Conservation (phyloP, 1,140 invertebrate genomes). For the Adoxophyes honmai region DNA sequence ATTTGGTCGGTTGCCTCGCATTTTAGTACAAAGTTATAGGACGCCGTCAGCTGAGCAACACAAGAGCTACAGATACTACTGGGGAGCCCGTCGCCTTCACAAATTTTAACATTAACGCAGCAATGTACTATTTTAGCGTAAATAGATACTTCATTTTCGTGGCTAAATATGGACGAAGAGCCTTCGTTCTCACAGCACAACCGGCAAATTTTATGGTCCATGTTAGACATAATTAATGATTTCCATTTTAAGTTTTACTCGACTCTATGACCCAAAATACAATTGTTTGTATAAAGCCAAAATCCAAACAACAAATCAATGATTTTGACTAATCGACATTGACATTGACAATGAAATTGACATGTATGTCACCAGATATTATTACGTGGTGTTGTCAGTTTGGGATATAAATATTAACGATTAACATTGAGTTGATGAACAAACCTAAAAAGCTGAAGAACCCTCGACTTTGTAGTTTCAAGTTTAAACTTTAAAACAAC, state of each 20-base stretch:
- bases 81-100: slow-evolving; percentile 44
- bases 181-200: slow-evolving; percentile 50
- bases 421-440: no score
- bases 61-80: slow-evolving; percentile 41
- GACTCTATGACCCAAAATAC: no score
- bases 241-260: no score
- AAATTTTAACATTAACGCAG: slow-evolving; percentile 43
- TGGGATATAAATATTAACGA: not conserved
- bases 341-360: slow-evolving; percentile 3
- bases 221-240: slow-evolving; percentile 16
- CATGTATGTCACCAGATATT: not conserved
- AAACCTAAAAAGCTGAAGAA: no score
- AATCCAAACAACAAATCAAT: not conserved
- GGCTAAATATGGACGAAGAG: slow-evolving; percentile 35
- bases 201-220: slow-evolving; percentile 45
- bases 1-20: slow-evolving; percentile 55
- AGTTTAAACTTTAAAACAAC: no score
- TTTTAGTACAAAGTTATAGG: slow-evolving; percentile 53
- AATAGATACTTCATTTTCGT: slow-evolving; percentile 24
- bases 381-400: not conserved
- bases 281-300: no score
- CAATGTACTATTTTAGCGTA: slow-evolving; percentile 53
- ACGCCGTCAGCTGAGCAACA: slow-evolving; percentile 32
- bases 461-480: no score
- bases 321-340: not conserved